Percentiles rank a stretch among this genome's conserved stretches.
phyloP scores from a whole-genome alignment of 2,797 vertebrate species.

The Catostomus latipinnis region DNA sequence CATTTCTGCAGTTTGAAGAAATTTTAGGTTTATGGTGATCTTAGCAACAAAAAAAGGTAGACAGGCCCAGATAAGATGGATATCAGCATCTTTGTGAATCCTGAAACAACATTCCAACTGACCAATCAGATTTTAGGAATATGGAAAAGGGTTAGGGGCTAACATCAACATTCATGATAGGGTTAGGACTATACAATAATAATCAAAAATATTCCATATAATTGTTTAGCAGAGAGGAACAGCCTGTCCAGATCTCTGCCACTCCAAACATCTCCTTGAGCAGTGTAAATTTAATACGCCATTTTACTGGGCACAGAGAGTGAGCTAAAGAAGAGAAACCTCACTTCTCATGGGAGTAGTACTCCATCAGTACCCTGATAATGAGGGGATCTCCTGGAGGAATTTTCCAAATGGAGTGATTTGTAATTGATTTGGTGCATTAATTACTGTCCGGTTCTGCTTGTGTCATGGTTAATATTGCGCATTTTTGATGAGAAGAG shows the following conservation, averaged over 20 bases:
- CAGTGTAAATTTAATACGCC: background rate
- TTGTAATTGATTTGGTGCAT: conserved; percentile 85
- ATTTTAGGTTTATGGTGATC: too few species aligned
- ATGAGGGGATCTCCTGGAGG: conserved; percentile 78
- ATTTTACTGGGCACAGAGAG: background rate
- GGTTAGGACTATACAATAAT: too few species aligned
- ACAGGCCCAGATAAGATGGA: too few species aligned
- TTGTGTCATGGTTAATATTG: conserved; percentile 85
- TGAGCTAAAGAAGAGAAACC: conserved; percentile 51
- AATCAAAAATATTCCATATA: background rate
- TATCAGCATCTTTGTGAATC: too few species aligned
- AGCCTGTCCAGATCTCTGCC: background rate
- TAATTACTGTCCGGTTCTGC: conserved; percentile 82
- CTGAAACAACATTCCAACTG: too few species aligned
- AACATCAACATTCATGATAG: too few species aligned
- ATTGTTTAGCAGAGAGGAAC: conserved; percentile 3
- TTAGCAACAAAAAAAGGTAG: too few species aligned
- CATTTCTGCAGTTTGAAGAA: too few species aligned
- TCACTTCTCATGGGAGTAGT: conserved; percentile 44
- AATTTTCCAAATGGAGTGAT: conserved; percentile 83
- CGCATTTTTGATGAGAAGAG: conserved; percentile 75
- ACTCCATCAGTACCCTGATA: conserved; percentile 76
- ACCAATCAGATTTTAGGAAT: too few species aligned
- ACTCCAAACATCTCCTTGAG: conserved; percentile 28
- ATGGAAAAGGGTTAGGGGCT: too few species aligned